Base-by-base conservation (phyloP, 2,888 invertebrate genomes). In the Protodeltote pygarga region DNA sequence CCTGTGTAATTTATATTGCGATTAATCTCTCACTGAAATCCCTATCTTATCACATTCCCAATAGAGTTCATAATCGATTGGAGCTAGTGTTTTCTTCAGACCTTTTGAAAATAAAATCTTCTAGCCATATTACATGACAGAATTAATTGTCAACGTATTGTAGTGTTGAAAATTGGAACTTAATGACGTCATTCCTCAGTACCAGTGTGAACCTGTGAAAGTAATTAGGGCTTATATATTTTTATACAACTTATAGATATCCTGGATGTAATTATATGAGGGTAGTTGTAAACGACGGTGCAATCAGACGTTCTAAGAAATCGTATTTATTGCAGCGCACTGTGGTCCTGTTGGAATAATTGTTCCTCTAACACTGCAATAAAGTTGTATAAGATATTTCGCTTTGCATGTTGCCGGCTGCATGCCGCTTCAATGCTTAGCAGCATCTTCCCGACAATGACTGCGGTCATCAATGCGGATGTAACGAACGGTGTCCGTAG, bases 1-100 rank as follows among this genome's bases (percentile, higher is more conserved):
- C 73, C 65, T 73, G 61, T 65, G 76, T 74, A 76, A 76, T 79
- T 79, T 81, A 79, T 80, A 76, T 75, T 65, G 60, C 60, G 23
- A 23, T 47, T 59, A 54, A 47, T 42, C 35, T 37, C 25, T 29
- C 25, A 31, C 16, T 16, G 24, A 1, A 53, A 20, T 50, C 24
- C 10, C 35, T 23, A 10, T 37, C 51, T 37, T 48, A 48, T 14
- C 1, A 0, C 13, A 8, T 13, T 3, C 9, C 5, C n/a, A 34
- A 39, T 47, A 60, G 29, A 42, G 54, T 24, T 17, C 10, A 35
- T 3, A 40, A 45, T 55, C 29, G 24, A 34, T 41, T 55, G 44
- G 16, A 14, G 0, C 14, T 6, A 5, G 32, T 24, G 5, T 3
- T 4, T 6, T 28, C 8, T 47, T 54, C 24, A 14, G 14, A 14